Base-by-base conservation (phyloP, 2,888 invertebrate genomes). In the Polymixis lichenea region DNA sequence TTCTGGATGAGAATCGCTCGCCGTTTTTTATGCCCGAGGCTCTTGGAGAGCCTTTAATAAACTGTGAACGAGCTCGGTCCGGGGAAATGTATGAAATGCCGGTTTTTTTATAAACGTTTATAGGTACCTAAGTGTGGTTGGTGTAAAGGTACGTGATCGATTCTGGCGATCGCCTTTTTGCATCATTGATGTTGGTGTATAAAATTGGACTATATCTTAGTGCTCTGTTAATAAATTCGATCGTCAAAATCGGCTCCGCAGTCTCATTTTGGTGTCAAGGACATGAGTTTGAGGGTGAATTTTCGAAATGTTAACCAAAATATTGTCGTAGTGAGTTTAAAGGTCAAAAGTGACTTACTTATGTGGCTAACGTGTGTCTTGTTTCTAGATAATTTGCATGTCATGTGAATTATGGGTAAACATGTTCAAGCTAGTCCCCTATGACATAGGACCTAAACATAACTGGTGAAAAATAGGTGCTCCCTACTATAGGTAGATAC, bases 61-160 rank as follows among this genome's bases (percentile, higher is more conserved):
- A 86, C 84, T 86, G 87, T 22, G 72, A 84, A 84, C 71, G 80
- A 72, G 55, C 53, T 56, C 32, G 17, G 28, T n/a, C 74, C 70
- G 64, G 60, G 67, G n/a, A 67, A 66, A 61, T 65, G 67, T 68
- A 72, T 70, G 70, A 70, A 77, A 83, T 86, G 64, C 62, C 38
- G 51, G 22, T n/a, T 64, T 72, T 75, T 60, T 70, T 62, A 70
- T 70, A 66, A 56, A 60, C 61, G 58, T 75, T 61, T 73, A 22
- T 70, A 66, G 51, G 32, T 75, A n/a, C 25, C 11, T 49, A 80
- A 28, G 17, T 55, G 28, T 66, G 46, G 9, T 46, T 28, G 49
- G 15, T 61, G 19, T 43, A n/a, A 15, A 58, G n/a, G 32, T 49
- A 17, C 11, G 8, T 56, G 51, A 17, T 19, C 49, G 38, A 67